Evolutionary conservation across 2,113 vertebrate species (phyloP).

Genomic region (Lepus americanus): DNA sequence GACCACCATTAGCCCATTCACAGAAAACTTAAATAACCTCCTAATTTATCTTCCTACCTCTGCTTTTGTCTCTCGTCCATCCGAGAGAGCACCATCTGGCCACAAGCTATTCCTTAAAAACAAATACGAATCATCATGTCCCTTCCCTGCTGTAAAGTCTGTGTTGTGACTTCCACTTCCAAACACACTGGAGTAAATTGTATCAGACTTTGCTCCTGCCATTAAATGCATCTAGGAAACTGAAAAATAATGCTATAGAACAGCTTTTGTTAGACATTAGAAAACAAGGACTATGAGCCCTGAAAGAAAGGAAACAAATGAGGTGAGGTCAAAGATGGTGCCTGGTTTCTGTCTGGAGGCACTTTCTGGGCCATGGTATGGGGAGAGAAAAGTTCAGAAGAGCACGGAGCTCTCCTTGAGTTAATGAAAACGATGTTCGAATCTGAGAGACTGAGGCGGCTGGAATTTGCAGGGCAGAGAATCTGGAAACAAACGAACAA

Average conservation of each 20-base stretch:
- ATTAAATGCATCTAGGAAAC: constrained; percentile 31
- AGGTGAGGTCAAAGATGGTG: not conserved
- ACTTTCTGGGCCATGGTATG: not conserved
- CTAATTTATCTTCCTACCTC: constrained; percentile 41
- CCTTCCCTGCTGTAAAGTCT: constrained; percentile 18
- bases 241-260: not conserved
- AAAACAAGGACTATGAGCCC: not conserved
- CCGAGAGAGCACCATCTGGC: not conserved
- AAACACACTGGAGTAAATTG: not conserved
- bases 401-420: not conserved
- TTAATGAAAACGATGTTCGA: not conserved
- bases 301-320: not conserved
- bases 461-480: not conserved
- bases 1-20: not conserved
- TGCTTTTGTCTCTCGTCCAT: constrained; percentile 3
- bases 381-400: not conserved
- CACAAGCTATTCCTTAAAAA: constrained; percentile 48
- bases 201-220: not conserved
- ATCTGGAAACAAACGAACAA: constrained; percentile 18
- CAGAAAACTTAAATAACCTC: not conserved
- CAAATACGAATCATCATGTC: not conserved
- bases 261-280: not conserved
- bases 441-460: not conserved
- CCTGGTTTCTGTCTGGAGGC: constrained; percentile 26
- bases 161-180: not conserved